A percentile compares a stretch with the other conserved stretches of the same genome.
These are phyloP conservation scores for Dipodomys ordii DNA, from an alignment of 2,113 vertebrate species.

Conservation along the genomic window DNA sequence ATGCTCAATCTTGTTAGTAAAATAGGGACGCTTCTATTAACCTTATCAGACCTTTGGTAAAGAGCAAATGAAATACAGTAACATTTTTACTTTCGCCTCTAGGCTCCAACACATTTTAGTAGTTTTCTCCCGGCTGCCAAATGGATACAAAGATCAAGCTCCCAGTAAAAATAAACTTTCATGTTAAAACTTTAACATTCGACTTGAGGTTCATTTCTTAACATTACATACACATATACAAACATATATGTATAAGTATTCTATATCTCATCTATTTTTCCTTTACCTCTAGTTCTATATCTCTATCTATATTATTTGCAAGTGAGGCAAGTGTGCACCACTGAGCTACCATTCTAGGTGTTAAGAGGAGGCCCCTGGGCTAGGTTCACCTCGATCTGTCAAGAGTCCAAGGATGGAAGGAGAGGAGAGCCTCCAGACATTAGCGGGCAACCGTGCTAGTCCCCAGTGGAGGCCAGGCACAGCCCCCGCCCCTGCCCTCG, in stretches of 20 bases:
- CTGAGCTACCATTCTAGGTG: too few species aligned
- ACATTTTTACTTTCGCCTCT: not conserved
- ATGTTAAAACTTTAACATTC: slow-evolving; percentile 18
- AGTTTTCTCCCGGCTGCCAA: not conserved
- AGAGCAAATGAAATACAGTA: slow-evolving; percentile 1
- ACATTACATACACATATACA: not conserved
- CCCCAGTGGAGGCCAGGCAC: not conserved
- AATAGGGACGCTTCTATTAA: not conserved
- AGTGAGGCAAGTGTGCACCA: not conserved
- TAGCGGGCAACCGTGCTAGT: not conserved
- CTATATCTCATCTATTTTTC: too few species aligned
- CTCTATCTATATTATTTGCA: not conserved
- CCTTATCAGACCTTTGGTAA: not conserved
- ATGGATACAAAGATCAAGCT: slow-evolving; percentile 25
- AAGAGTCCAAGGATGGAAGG: not conserved
- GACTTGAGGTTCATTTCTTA: slow-evolving; percentile 27
- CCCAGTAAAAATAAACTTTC: slow-evolving; percentile 37
- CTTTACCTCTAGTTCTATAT: not conserved
- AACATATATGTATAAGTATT: too few species aligned
- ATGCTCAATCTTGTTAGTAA: not conserved
- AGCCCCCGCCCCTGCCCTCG: too few species aligned
- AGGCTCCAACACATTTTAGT: not conserved
- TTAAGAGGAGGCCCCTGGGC: too few species aligned
- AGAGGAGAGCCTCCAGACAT: too few species aligned
- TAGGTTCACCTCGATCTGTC: not conserved